phyloP scores from a whole-genome alignment of 2,113 vertebrate genomes.

The Pristiophorus japonicus region DNA sequence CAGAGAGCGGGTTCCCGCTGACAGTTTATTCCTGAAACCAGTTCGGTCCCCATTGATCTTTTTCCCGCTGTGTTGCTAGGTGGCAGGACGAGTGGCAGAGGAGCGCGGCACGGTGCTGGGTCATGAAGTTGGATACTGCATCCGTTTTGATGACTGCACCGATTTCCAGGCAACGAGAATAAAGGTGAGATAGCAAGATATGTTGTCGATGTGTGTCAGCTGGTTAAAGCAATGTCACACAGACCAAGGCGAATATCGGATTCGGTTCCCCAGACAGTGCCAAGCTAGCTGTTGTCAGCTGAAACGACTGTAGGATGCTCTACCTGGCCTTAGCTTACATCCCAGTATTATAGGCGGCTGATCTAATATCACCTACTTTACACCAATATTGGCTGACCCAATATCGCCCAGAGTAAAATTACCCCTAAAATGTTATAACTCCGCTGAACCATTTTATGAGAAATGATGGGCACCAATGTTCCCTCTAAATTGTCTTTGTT shows the following conservation, averaged over 20 bases:
- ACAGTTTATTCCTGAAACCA: neutral
- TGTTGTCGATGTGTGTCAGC: neutral
- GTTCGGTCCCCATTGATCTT: neutral
- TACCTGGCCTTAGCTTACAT: neutral
- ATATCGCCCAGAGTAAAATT: neutral
- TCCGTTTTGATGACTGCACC: constrained; percentile 92
- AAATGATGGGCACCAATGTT: too few relatives aligned
- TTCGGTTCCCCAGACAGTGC: too few relatives aligned
- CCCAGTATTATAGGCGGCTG: too few relatives aligned
- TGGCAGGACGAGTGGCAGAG: constrained; percentile 86
- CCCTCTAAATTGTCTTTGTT: too few relatives aligned
- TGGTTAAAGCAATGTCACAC: neutral
- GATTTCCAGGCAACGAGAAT: constrained; percentile 83
- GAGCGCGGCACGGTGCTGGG: constrained; percentile 85
- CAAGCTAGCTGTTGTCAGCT: neutral
- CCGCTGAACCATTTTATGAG: too few relatives aligned
- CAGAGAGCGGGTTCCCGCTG: neutral
- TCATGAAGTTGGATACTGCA: constrained; percentile 94
- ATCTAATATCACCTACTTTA: too few relatives aligned
- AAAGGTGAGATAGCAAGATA: constrained; percentile 64
- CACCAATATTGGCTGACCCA: too few relatives aligned
- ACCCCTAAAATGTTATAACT: neutral
- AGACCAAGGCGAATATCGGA: neutral
- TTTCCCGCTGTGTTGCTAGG: constrained; percentile 55
- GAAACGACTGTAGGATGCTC: neutral